phyloP scores from a whole-genome alignment of 92 coral and sea anemone genomes.

The Diadumene lineata region DNA sequence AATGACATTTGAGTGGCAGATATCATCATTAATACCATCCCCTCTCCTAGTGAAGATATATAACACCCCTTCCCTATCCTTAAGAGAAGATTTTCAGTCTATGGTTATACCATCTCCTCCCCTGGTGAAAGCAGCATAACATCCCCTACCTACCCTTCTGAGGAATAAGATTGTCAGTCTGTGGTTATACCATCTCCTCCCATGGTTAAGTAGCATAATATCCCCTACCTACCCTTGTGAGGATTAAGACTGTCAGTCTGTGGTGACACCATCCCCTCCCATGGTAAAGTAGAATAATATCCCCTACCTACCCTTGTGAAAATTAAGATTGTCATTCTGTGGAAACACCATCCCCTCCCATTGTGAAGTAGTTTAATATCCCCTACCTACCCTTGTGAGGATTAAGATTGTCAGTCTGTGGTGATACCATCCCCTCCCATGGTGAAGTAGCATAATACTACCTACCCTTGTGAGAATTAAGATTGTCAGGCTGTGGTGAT shows the following conservation, averaged over 20 bases:
- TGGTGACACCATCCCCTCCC: neutral
- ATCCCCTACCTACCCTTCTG: neutral
- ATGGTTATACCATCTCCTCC: neutral
- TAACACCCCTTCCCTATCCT: neutral
- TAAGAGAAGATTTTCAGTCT: neutral
- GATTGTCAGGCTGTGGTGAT: slow-evolving; percentile 68
- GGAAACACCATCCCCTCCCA: neutral
- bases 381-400: slow-evolving; percentile 62
- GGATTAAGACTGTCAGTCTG: neutral
- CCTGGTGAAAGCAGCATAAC: neutral
- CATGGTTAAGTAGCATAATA: neutral
- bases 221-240: neutral
- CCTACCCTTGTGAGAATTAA: slow-evolving; percentile 77
- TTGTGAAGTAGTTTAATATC: too few relatives aligned
- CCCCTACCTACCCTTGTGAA: neutral
- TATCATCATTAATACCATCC: too few relatives aligned
- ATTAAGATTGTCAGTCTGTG: slow-evolving; percentile 80
- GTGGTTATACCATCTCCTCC: neutral
- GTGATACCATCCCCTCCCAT: too few relatives aligned
- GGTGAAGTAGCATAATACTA: neutral
- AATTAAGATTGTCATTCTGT: neutral
- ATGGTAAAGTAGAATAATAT: neutral
- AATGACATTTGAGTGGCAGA: too few relatives aligned
- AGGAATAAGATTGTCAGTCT: neutral
- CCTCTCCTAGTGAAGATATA: neutral